Conservation (phyloP, 2,797 vertebrate genomes). For the Rhynchonycteris naso region DNA sequence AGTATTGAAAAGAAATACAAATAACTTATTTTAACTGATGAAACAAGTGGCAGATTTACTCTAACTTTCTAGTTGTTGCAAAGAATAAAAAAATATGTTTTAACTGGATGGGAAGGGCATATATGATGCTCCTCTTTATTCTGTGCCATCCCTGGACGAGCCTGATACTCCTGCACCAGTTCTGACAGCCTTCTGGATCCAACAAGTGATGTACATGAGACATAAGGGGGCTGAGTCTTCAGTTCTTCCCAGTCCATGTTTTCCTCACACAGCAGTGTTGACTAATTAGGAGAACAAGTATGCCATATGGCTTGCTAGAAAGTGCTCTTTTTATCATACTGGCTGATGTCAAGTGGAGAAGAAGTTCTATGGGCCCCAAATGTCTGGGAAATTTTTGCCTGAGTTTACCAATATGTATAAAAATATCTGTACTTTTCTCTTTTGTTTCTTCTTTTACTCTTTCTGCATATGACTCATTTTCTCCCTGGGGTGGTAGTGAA, state of each 20-base stretch:
- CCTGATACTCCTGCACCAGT: neutral
- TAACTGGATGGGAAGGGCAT: neutral
- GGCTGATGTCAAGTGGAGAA: neutral
- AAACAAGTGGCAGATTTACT: neutral
- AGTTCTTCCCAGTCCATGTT: neutral
- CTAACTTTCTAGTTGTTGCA: neutral
- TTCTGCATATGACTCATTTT: neutral
- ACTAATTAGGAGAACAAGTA: neutral
- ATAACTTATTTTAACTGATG: neutral
- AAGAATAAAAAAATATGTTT: neutral
- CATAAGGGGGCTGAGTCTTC: neutral
- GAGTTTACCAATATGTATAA: neutral
- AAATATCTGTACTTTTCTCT: neutral
- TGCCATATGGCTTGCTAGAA: neutral
- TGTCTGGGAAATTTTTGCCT: neutral
- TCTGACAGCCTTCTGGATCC: neutral
- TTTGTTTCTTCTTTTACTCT: neutral
- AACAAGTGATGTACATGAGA: neutral
- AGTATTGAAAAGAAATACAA: neutral
- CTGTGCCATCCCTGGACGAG: neutral
- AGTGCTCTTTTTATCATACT: neutral
- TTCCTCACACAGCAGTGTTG: neutral
- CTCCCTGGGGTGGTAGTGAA: neutral
- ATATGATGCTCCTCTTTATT: fast-evolving
- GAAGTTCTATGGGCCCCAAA: neutral